Conservation (phyloP, 2,797 vertebrate species). For the Carcharodon carcharias region DNA sequence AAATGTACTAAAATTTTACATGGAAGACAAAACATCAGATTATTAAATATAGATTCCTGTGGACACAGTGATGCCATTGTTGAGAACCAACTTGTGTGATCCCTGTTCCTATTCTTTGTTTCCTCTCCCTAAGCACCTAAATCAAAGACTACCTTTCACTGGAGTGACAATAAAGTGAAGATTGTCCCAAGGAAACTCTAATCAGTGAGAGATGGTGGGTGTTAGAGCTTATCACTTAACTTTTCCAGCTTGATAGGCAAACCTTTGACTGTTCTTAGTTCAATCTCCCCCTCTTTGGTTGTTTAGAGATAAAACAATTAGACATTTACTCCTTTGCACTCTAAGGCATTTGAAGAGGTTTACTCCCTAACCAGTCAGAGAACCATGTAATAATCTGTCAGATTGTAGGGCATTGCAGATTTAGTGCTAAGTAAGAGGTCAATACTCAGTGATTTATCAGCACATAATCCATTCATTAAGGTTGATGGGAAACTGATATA, state of each 20-base stretch:
- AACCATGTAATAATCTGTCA: slow-evolving; percentile 25
- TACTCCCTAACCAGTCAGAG: not conserved
- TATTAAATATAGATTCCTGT: not conserved
- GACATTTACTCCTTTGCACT: not conserved
- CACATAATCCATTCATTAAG: not conserved
- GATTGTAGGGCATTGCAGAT: not conserved
- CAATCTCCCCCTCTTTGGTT: not conserved
- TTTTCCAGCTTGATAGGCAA: not conserved
- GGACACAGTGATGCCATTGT: not conserved
- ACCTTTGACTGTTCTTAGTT: not conserved
- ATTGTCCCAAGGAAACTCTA: not conserved
- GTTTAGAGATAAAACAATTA: slow-evolving; percentile 2
- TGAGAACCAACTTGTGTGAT: not conserved
- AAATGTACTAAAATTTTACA: not conserved
- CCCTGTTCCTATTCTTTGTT: not conserved
- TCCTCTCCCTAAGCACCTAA: not conserved
- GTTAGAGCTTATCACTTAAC: not conserved
- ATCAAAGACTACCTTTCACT: not conserved
- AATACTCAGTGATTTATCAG: not conserved
- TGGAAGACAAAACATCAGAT: not conserved
- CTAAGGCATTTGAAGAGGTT: not conserved
- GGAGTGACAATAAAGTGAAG: not conserved
- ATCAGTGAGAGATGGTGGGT: not conserved
- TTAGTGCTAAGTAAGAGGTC: not conserved
- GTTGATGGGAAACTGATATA: slow-evolving; percentile 21